Evolutionary conservation across 2,797 vertebrate species (phyloP).

Genomic region (Anabas testudineus): DNA sequence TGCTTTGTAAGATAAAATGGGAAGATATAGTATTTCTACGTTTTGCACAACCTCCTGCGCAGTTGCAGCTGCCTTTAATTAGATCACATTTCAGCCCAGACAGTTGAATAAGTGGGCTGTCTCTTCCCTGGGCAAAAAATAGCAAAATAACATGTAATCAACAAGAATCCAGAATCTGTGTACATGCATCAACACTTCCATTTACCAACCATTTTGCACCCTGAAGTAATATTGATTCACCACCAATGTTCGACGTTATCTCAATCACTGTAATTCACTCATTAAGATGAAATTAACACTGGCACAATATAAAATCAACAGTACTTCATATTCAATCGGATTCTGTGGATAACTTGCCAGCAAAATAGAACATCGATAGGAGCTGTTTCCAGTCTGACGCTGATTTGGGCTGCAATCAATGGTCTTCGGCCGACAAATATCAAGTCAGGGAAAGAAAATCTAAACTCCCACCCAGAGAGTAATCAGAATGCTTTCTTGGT

Average conservation of each 20-base stretch:
- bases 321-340: slow-evolving; percentile 22
- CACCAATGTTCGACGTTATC: slow-evolving; percentile 42
- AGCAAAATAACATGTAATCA: slow-evolving; percentile 56
- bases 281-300: slow-evolving; percentile 56
- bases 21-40: slow-evolving; percentile 9
- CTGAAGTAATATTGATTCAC: slow-evolving; percentile 56
- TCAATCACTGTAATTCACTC: slow-evolving; percentile 59
- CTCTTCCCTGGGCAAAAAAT: slow-evolving; percentile 43
- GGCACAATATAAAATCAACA: slow-evolving; percentile 49
- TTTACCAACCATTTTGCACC: slow-evolving; percentile 49
- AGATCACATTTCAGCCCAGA: slow-evolving; percentile 45
- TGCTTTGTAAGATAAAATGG: slow-evolving; percentile 5
- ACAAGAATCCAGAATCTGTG: slow-evolving; percentile 32
- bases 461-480: background rate
- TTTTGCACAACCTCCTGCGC: slow-evolving; percentile 16
- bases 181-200: slow-evolving; percentile 44
- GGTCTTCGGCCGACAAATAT: background rate
- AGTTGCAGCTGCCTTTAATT: slow-evolving; percentile 59
- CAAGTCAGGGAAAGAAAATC: background rate
- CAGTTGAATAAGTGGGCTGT: slow-evolving; percentile 45
- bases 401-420: slow-evolving; percentile 1
- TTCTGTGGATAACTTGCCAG: slow-evolving; percentile 31
- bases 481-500: slow-evolving; percentile 4
- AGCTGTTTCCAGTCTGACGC: slow-evolving; percentile 5
- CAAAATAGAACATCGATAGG: slow-evolving; percentile 6